A percentile compares a stretch with the other conserved stretches of the same genome.
These are phyloP conservation scores for Cyprinodon brontotheroides DNA, from an alignment of 2,113 vertebrate species.

Conservation along the genomic window DNA sequence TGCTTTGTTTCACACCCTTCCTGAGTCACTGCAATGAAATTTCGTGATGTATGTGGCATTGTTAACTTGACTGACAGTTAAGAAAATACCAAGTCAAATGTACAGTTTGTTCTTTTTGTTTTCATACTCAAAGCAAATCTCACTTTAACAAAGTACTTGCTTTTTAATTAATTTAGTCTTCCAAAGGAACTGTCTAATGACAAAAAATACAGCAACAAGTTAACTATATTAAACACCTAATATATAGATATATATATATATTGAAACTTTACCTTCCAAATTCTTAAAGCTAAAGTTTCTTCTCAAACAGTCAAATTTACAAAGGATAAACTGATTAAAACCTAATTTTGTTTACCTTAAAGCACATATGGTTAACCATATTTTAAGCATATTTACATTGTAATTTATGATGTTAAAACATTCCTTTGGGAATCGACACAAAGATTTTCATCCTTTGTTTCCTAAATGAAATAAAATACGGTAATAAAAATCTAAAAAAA, in stretches of 20 bases:
- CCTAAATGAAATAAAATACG: not conserved
- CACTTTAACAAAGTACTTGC: too few relatives aligned
- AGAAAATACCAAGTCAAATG: too few relatives aligned
- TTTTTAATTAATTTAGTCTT: too few relatives aligned
- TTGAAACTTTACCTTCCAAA: not conserved
- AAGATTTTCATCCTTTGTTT: not conserved
- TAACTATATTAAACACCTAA: not conserved
- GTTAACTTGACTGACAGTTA: too few relatives aligned
- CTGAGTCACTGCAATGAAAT: too few relatives aligned
- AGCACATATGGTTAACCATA: too few relatives aligned
- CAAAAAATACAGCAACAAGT: not conserved
- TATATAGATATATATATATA: too few relatives aligned
- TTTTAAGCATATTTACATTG: not conserved
- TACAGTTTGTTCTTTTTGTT: too few relatives aligned
- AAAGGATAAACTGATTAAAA: not conserved
- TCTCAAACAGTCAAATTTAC: not conserved
- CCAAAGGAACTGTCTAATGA: not conserved
- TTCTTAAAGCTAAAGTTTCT: not conserved
- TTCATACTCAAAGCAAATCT: too few relatives aligned
- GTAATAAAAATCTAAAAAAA: too few relatives aligned
- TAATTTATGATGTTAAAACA: not conserved
- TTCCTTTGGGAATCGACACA: not conserved
- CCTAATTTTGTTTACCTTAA: not conserved
- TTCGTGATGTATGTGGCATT: too few relatives aligned
- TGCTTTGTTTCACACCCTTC: too few relatives aligned